A percentile compares a stretch with the other conserved stretches of the same genome.
phyloP scores from a whole-genome alignment of 2,888 invertebrate genomes.

The Homarus gammarus region DNA sequence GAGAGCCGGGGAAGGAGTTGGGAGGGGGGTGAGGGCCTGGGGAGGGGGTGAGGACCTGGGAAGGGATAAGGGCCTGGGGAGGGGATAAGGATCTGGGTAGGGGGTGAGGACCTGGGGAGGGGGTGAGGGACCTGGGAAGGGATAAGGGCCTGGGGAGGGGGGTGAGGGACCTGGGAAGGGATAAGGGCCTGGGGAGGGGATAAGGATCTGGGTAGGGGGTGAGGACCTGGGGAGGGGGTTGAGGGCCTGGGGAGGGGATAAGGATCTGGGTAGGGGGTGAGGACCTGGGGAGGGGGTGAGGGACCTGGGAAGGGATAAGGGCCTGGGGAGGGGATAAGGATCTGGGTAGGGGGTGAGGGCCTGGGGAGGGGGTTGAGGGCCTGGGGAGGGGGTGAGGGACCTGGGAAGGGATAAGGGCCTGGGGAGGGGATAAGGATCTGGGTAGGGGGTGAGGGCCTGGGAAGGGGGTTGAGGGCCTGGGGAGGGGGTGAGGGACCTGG shows the following conservation, averaged over 20 bases:
- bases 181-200: too few relatives aligned
- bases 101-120: not conserved
- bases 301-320: not conserved
- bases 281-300: conserved; percentile 8
- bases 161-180: too few relatives aligned
- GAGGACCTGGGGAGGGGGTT: too few relatives aligned
- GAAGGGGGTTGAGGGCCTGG: not conserved
- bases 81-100: not conserved
- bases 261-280: too few relatives aligned
- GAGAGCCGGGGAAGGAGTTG: too few relatives aligned
- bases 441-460: not conserved
- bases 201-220: too few relatives aligned
- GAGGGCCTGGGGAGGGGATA: too few relatives aligned
- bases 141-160: not conserved
- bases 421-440: not conserved
- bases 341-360: conserved; percentile 12
- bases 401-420: not conserved
- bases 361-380: not conserved
- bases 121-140: not conserved
- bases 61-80: not conserved
- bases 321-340: not conserved
- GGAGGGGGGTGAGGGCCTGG: not conserved
- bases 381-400: not conserved
- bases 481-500: too few relatives aligned
- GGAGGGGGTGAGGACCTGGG: conserved; percentile 12